phyloP scores from a whole-genome alignment of 2,888 invertebrate species.

The Diadromus collaris region DNA sequence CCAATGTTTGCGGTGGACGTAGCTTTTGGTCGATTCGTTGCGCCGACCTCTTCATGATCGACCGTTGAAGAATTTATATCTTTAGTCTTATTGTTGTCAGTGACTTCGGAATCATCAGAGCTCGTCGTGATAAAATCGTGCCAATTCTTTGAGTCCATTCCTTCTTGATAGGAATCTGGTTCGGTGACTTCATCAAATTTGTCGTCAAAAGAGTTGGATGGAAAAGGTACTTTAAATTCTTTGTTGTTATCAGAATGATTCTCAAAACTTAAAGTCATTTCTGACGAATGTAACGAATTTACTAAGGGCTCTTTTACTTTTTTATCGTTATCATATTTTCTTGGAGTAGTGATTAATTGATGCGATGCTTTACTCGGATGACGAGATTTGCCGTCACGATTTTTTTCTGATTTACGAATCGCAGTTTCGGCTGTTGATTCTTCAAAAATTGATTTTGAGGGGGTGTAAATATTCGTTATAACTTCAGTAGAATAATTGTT shows the following conservation, averaged over 20 bases:
- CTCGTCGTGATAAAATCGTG: neutral
- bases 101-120: slow-evolving; percentile 13
- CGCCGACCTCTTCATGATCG: neutral
- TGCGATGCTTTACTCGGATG: neutral
- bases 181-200: neutral
- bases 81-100: neutral
- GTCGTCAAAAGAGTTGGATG: slow-evolving; percentile 53
- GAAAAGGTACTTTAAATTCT: slow-evolving; percentile 53
- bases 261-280: neutral
- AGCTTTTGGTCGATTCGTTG: neutral
- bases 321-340: neutral
- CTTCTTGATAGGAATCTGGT: neutral
- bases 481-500: slow-evolving; percentile 10
- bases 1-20: neutral
- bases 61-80: neutral
- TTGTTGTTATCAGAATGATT: slow-evolving; percentile 57
- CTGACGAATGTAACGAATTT: neutral
- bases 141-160: neutral
- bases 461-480: neutral
- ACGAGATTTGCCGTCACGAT: neutral
- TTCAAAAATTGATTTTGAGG: neutral
- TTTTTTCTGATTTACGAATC: neutral
- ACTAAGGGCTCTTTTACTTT: neutral
- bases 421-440: neutral
- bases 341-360: neutral